Conservation (phyloP, 2,797 vertebrate species). For the Podarcis lilfordi region DNA sequence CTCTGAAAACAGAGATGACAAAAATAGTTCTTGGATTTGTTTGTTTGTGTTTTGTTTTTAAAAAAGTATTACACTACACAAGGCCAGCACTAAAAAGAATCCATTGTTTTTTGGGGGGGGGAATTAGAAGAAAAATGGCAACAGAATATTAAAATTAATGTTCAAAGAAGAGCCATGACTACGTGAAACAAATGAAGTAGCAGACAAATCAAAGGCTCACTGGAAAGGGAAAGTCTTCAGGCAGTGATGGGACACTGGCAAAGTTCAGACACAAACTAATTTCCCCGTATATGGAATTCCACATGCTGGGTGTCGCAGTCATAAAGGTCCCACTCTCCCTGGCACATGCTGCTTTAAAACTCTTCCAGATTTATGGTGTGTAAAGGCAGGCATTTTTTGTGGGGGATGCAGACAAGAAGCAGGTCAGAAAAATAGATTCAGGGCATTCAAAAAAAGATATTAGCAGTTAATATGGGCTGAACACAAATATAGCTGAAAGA, state of each 20-base stretch:
- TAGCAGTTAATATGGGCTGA: accelerated
- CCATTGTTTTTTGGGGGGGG: neutral
- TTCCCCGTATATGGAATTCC: neutral
- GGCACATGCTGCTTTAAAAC: neutral
- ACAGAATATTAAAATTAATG: neutral
- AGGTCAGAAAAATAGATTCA: neutral
- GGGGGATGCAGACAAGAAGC: neutral
- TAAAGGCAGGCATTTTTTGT: neutral
- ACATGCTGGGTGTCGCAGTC: neutral
- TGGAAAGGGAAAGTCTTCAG: neutral
- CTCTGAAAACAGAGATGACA: neutral
- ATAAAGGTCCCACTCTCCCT: neutral
- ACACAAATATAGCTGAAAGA: neutral
- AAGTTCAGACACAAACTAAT: neutral
- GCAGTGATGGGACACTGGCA: neutral
- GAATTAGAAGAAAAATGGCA: neutral
- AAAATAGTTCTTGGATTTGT: neutral
- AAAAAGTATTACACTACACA: neutral
- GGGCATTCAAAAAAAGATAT: neutral
- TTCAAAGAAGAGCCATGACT: neutral
- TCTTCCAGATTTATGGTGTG: neutral
- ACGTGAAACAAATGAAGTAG: neutral
- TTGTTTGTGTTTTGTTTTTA: too few relatives aligned
- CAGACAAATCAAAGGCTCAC: neutral
- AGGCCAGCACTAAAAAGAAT: neutral